Base-by-base conservation (phyloP, 2,888 invertebrate species). In the Phaedon cochleariae region DNA sequence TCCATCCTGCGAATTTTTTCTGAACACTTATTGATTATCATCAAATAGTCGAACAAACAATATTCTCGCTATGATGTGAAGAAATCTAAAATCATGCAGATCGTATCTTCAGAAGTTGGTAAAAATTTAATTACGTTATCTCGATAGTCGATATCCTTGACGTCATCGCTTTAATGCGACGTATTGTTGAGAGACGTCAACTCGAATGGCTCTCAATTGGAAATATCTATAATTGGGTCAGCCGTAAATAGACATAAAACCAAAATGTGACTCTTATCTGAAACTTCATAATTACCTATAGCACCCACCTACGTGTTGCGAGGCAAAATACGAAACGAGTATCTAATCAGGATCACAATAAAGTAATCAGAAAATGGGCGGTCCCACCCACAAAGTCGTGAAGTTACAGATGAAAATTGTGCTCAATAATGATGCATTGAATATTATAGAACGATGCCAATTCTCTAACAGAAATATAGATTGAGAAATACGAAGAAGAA, bases 311-410 rank as follows among this genome's bases (percentile, higher is more conserved):
- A 45, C 55, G 64, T 57, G 31, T 61, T 61, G 61, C 64, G 58
- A 60, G 34, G 62, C 61, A 61, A 67, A 66, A 67, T 68, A 70
- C 64, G 53, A 72, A 74, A 71, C 69, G 70, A 70, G 73, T 78
- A 78, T 80, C 79, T 80, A 78, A 81, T 81, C 80, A 70, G 69
- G 74, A 80, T 80, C 80, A 78, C 79, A 79, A 80, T 80, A 79
- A 73, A 80, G 77, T 77, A 80, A 81, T 81, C 79, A 78, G 76
- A 76, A 77, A 77, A 79, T 79, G 77, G 78, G 79, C 72, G 77
- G 73, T 73, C 72, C 78, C 80, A 78, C 80, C 80, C 77, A 80
- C 78, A 65, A 67, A 73, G 69, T 75, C 75, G 73, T 78, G 76
- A 78, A 77, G 70, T 70, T 67, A 64, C 65, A 76, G 77, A 78